phyloP scores from a whole-genome alignment of 2,888 invertebrate species.

The Chironomus tentans region DNA sequence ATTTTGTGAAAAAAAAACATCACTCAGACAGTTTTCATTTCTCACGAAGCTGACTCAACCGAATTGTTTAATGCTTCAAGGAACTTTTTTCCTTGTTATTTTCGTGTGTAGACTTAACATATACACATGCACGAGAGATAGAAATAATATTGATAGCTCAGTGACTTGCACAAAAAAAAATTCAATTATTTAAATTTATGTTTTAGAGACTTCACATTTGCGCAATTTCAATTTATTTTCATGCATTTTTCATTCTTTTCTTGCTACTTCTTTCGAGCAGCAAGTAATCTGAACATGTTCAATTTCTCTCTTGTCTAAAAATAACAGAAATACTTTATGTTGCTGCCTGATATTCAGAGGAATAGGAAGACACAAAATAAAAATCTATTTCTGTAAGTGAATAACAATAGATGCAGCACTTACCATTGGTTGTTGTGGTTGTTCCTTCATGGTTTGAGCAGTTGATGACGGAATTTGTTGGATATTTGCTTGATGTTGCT shows the following conservation, averaged over 20 bases:
- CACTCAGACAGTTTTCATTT: neutral
- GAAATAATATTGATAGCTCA: neutral
- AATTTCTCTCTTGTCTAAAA: too few relatives aligned
- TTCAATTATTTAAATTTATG: constrained; percentile 8
- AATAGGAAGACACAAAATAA: neutral
- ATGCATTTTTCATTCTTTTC: too few relatives aligned
- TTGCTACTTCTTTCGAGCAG: too few relatives aligned
- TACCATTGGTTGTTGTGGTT: constrained; percentile 44
- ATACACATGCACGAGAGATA: neutral
- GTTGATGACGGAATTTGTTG: constrained; percentile 36
- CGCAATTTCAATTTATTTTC: neutral
- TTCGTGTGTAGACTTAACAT: neutral
- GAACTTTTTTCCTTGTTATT: neutral
- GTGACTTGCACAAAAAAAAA: constrained; percentile 3
- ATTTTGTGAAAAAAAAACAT: too few relatives aligned
- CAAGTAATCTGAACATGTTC: too few relatives aligned
- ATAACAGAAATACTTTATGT: too few relatives aligned
- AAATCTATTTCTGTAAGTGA: neutral
- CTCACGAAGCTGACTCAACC: neutral
- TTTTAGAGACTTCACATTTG: neutral
- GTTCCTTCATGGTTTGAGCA: constrained; percentile 44
- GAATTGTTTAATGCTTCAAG: neutral
- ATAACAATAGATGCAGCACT: constrained; percentile 30
- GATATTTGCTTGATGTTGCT: constrained; percentile 5
- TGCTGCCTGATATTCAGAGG: neutral